These are phyloP conservation scores for Amphiprion percula DNA, from an alignment of 2,113 vertebrate genomes.

Conservation along the genomic window DNA sequence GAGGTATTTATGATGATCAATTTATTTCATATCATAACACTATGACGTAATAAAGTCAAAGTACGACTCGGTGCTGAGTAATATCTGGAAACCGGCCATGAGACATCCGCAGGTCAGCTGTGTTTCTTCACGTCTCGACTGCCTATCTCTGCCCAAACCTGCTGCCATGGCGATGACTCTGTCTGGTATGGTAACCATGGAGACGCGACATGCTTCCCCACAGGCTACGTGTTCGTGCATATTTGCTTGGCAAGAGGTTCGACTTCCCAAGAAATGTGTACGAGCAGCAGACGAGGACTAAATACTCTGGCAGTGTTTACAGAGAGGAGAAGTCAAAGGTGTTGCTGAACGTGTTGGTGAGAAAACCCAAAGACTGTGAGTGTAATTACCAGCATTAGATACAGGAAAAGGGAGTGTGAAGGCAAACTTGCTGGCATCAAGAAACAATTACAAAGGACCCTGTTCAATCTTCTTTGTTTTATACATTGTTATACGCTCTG, in stretches of 20 bases:
- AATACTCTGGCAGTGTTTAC: conserved; percentile 6
- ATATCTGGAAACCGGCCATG: conserved; percentile 23
- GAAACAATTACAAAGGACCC: neutral
- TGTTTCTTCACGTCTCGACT: conserved; percentile 30
- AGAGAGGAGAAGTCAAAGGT: conserved; percentile 21
- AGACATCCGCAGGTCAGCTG: conserved; percentile 23
- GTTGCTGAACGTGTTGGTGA: neutral
- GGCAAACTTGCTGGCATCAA: neutral
- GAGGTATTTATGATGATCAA: neutral
- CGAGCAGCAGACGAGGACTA: conserved; percentile 23
- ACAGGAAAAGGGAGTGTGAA: neutral
- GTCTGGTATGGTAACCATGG: conserved; percentile 65
- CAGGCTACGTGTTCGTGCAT: conserved; percentile 12
- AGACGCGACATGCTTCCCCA: conserved; percentile 11
- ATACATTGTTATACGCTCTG: too few relatives aligned
- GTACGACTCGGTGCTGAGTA: neutral
- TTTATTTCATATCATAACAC: neutral
- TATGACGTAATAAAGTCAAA: neutral
- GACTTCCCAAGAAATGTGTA: conserved; percentile 26
- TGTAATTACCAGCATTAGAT: neutral
- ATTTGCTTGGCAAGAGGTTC: conserved; percentile 42
- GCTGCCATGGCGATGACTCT: conserved; percentile 43
- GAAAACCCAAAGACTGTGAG: neutral
- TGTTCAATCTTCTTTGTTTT: too few relatives aligned
- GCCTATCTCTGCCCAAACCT: conserved; percentile 10